Percentiles rank a stretch among this genome's conserved stretches.
Evolutionary conservation across 2,888 invertebrate species (phyloP).

Genomic region (Pterostichus madidus): DNA sequence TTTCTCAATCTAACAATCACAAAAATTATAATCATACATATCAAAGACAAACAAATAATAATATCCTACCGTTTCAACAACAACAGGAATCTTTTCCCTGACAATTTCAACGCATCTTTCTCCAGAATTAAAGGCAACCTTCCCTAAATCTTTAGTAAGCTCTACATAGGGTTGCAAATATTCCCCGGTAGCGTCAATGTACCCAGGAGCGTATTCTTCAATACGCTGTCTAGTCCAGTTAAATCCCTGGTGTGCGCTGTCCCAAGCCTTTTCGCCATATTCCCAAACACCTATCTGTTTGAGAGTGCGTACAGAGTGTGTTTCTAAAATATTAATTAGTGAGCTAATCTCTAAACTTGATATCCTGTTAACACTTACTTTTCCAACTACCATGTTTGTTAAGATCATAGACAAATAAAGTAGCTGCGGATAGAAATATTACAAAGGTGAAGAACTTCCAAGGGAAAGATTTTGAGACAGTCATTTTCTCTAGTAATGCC

Average conservation of each 20-base stretch:
- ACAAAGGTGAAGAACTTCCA: slow-evolving; percentile 84
- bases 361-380: slow-evolving; percentile 77
- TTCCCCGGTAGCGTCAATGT: slow-evolving; percentile 80
- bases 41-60: slow-evolving; percentile 30
- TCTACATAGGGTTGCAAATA: slow-evolving; percentile 82
- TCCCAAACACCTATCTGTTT: slow-evolving; percentile 83
- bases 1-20: slow-evolving; percentile 81
- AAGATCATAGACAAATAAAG: slow-evolving; percentile 83
- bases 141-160: slow-evolving; percentile 80
- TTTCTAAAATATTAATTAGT: slow-evolving; percentile 76
- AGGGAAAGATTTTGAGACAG: slow-evolving; percentile 80
- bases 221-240: slow-evolving; percentile 84
- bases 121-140: slow-evolving; percentile 76
- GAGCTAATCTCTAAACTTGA: neutral
- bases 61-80: slow-evolving; percentile 79
- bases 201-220: slow-evolving; percentile 84
- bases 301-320: slow-evolving; percentile 82
- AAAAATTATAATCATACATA: slow-evolving; percentile 2
- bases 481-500: slow-evolving; percentile 78
- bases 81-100: slow-evolving; percentile 76
- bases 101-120: slow-evolving; percentile 68
- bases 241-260: slow-evolving; percentile 81
- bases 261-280: slow-evolving; percentile 83
- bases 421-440: slow-evolving; percentile 81
- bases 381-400: slow-evolving; percentile 84